Percentiles rank a stretch among this genome's conserved stretches.
Conservation (phyloP, 2,888 invertebrate genomes). For the Petrophora chlorosata region DNA sequence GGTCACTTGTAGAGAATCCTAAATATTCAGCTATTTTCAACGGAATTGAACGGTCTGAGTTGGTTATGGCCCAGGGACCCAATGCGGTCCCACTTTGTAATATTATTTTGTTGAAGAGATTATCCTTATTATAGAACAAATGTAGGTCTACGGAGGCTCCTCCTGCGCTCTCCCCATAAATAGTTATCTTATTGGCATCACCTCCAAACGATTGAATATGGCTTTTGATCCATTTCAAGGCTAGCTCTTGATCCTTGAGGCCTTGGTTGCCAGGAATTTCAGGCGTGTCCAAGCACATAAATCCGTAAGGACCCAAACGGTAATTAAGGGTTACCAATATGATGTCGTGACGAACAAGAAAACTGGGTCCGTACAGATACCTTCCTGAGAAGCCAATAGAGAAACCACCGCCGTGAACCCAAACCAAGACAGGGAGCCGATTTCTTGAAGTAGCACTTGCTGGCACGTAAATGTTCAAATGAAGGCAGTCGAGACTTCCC, state of each 20-base stretch:
- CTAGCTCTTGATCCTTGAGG: conserved; percentile 57
- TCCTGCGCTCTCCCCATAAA: conserved; percentile 62
- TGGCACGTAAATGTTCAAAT: conserved; percentile 74
- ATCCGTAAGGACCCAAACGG: conserved; percentile 60
- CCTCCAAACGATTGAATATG: conserved; percentile 63
- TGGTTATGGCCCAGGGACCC: conserved; percentile 25
- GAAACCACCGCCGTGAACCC: conserved; percentile 61
- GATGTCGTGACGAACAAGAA: conserved; percentile 49
- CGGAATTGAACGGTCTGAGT: conserved; percentile 38
- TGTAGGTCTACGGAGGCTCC: conserved; percentile 53
- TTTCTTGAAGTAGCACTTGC: conserved; percentile 39
- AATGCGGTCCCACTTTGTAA: conserved; percentile 49
- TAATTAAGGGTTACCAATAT: conserved; percentile 54
- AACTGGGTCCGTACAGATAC: conserved; percentile 46
- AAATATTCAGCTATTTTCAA: conserved; percentile 43
- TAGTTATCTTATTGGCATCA: conserved; percentile 51
- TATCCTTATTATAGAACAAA: conserved; percentile 38
- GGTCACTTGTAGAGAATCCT: conserved; percentile 40
- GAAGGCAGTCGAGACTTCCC: conserved; percentile 45
- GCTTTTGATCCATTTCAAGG: conserved; percentile 56
- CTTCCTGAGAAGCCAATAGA: conserved; percentile 41
- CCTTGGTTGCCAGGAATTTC: conserved; percentile 64
- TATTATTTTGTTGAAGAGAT: conserved; percentile 47
- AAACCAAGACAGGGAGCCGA: conserved; percentile 55
- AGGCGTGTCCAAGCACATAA: conserved; percentile 59